Percentiles rank a stretch among this genome's conserved stretches.
phyloP scores from a whole-genome alignment of 2,113 vertebrate genomes.

The Percina caprodes region DNA sequence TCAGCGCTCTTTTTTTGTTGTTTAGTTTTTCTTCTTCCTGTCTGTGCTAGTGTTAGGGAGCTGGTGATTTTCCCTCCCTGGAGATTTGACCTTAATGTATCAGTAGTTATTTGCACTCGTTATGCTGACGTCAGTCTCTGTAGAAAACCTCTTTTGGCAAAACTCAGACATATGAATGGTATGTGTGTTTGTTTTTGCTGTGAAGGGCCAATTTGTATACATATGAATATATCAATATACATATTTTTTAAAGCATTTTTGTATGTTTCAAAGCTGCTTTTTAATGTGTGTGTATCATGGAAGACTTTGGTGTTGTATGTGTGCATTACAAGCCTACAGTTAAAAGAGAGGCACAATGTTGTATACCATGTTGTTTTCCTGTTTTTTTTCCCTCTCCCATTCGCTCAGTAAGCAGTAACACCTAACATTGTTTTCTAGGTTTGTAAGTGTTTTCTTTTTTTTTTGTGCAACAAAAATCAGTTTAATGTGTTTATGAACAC shows the following conservation, averaged over 20 bases:
- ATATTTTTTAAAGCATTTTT: conserved; percentile 87
- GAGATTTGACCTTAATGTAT: conserved; percentile 45
- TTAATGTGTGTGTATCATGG: conserved; percentile 81
- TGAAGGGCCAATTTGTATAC: conserved; percentile 86
- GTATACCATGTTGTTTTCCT: conserved; percentile 60
- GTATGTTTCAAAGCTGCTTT: conserved; percentile 88
- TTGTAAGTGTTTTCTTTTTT: conserved; percentile 78
- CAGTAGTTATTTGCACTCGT: conserved; percentile 22
- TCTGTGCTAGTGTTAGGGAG: conserved; percentile 43
- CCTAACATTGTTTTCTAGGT: conserved; percentile 76
- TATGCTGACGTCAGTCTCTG: conserved; percentile 47
- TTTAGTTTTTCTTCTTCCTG: conserved; percentile 44
- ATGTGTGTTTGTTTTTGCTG: conserved; percentile 77
- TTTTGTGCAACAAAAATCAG: conserved; percentile 75
- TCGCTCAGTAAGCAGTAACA: conserved; percentile 69
- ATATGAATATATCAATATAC: conserved; percentile 87
- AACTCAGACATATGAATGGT: conserved; percentile 75
- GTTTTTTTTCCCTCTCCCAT: conserved; percentile 42
- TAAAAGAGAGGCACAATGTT: conserved; percentile 74
- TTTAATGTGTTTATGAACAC: conserved; percentile 79
- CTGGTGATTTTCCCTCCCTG: conserved; percentile 15
- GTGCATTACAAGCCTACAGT: conserved; percentile 76
- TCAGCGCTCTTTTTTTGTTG: conserved; percentile 31
- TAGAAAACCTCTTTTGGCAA: conserved; percentile 62
- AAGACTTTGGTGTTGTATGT: conserved; percentile 75